These are phyloP conservation scores for Polietes domitor DNA, from an alignment of 2,888 invertebrate genomes.

Conservation along the genomic window DNA sequence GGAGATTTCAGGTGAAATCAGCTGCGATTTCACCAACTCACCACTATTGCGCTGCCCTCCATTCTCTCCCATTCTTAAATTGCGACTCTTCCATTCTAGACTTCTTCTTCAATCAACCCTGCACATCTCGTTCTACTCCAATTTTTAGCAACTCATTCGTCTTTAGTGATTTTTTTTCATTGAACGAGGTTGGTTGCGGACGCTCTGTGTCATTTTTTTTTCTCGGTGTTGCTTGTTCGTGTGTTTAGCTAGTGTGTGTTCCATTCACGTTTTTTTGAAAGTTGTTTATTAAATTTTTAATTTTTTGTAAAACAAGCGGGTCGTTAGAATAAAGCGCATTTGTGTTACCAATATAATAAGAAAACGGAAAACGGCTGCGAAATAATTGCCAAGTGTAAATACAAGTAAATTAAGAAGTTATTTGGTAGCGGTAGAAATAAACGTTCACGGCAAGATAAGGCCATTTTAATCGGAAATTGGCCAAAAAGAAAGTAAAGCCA, in stretches of 20 bases:
- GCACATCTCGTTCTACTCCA: too few relatives aligned
- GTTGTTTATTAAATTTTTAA: constrained; percentile 4
- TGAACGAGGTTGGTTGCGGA: too few relatives aligned
- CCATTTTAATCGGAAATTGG: constrained; percentile 10
- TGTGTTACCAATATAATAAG: neutral
- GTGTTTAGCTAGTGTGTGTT: constrained; percentile 14
- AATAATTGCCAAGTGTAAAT: neutral
- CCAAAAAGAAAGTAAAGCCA: constrained; percentile 33
- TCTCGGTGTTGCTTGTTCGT: neutral
- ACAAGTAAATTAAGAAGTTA: neutral
- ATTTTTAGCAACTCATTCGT: too few relatives aligned
- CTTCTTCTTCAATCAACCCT: too few relatives aligned
- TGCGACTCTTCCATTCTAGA: too few relatives aligned
- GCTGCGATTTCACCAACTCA: too few relatives aligned
- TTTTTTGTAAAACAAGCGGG: constrained; percentile 16
- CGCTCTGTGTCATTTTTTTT: too few relatives aligned
- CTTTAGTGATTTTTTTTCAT: too few relatives aligned
- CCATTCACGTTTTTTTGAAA: constrained; percentile 27
- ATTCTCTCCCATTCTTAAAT: too few relatives aligned
- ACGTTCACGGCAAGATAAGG: constrained; percentile 17
- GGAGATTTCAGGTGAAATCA: too few relatives aligned
- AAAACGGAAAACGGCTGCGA: neutral
- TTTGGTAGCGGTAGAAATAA: neutral
- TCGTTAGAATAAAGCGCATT: neutral
- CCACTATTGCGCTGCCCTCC: too few relatives aligned